Evolutionary conservation across 2,888 invertebrate species (phyloP).

Genomic region (Actias luna): DNA sequence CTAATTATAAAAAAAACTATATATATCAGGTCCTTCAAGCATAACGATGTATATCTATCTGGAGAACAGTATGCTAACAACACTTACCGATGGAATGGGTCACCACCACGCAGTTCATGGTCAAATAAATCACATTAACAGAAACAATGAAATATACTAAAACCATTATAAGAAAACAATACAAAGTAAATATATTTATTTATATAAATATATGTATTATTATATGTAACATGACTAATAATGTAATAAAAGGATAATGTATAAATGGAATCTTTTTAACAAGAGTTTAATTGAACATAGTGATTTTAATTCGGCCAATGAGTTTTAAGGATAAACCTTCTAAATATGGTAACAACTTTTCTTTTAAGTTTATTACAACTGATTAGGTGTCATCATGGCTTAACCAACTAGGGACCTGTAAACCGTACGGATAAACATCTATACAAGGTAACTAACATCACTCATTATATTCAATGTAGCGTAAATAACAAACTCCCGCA

Average conservation of each 20-base stretch:
- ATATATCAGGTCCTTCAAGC: too few species aligned
- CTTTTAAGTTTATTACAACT: neutral
- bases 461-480: neutral
- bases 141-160: too few species aligned
- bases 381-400: neutral
- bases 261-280: neutral
- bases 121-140: too few species aligned
- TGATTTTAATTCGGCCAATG: neutral
- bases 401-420: conserved; percentile 2
- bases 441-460: neutral
- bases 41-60: too few species aligned
- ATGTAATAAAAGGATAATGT: neutral
- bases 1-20: too few species aligned
- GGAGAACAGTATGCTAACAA: too few species aligned
- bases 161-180: too few species aligned
- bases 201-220: too few species aligned
- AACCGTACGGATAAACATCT: neutral
- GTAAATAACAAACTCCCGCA: neutral
- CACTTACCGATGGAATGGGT: too few species aligned
- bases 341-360: neutral
- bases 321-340: conserved; percentile 6
- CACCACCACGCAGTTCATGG: too few species aligned
- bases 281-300: neutral
- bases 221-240: too few species aligned
- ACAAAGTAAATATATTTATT: too few species aligned